Conservation (phyloP, 2,797 vertebrate genomes). For the Microchirus variegatus region DNA sequence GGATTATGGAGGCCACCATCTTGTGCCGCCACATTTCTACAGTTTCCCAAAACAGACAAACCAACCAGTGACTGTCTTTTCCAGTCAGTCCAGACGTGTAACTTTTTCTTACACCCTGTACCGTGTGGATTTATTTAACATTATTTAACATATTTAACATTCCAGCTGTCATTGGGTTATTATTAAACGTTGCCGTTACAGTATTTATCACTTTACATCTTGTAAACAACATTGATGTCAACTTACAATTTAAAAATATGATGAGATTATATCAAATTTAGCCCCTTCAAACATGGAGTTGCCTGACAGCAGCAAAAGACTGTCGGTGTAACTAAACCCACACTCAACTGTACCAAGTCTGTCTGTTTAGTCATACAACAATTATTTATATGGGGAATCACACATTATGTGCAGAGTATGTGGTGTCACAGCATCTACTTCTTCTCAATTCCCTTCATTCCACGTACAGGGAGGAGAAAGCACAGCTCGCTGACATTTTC, state of each 20-base stretch:
- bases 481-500: conserved; percentile 94
- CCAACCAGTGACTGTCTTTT: too few species aligned
- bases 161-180: background rate
- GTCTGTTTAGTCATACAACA: background rate
- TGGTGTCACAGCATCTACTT: too few species aligned
- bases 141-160: too few species aligned
- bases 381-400: too few species aligned
- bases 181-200: background rate
- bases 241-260: too few species aligned
- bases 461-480: conserved; percentile 85
- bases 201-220: background rate
- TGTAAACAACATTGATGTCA: background rate
- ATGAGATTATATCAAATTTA: background rate
- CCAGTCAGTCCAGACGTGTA: too few species aligned
- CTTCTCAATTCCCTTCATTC: background rate
- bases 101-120: too few species aligned
- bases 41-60: too few species aligned
- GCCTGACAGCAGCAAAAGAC: background rate
- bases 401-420: too few species aligned
- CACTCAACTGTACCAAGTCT: background rate
- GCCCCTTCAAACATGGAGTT: background rate
- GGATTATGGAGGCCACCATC: too few species aligned
- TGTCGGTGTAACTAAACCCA: too few species aligned
- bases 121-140: background rate
- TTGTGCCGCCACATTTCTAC: too few species aligned